Base-by-base conservation (phyloP, 2,888 invertebrate genomes). In the Colostygia pectinataria region DNA sequence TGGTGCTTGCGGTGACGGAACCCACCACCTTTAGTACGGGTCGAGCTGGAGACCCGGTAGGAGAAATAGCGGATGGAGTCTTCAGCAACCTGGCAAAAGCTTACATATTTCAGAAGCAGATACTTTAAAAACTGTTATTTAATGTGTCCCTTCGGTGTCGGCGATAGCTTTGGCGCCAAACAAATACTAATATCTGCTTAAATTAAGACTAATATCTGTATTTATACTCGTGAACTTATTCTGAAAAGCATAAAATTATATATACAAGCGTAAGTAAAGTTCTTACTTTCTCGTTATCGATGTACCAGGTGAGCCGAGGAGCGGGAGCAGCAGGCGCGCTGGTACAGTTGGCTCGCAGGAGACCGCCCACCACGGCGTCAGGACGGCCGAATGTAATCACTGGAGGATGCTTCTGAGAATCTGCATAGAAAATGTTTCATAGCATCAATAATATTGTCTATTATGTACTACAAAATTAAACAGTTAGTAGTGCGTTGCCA, bases 301-400 rank as follows among this genome's bases (percentile, higher is more conserved):
- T 94, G 69, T 94, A 92, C 95, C 95, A 95, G 25, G 94, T 94
- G 57, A 95, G 92, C 44, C 93, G 91, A 6, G 95, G 94, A 25
- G 94, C 93, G 8, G 95, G 95, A 59, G 92, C 91, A 10, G 95
- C 93, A 0, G 93, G 93, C 1, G 94, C 93, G 40, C 94, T 94
- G 0, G 95, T 94, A 75, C 95, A 95, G 76, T 95, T 95, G 1
- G 95, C 94, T 55, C 93, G 92, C 13, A 95, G 86, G 48, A 92
- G 82, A 20, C 95, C 95, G 0, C 94, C 95, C 28, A 95, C 92
- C 60, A 92, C 91, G 64, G 94, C 95, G 55, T 92, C 91, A n/a
- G 92, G 91, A 68, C 94, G 93, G 59, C 93, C 92, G 68, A 95
- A 94, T 25, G 93, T 94, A 75, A 95, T 94, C 49, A 91, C 91